These are phyloP conservation scores for Biston betularia DNA, from an alignment of 2,888 invertebrate species.

Conservation along the genomic window DNA sequence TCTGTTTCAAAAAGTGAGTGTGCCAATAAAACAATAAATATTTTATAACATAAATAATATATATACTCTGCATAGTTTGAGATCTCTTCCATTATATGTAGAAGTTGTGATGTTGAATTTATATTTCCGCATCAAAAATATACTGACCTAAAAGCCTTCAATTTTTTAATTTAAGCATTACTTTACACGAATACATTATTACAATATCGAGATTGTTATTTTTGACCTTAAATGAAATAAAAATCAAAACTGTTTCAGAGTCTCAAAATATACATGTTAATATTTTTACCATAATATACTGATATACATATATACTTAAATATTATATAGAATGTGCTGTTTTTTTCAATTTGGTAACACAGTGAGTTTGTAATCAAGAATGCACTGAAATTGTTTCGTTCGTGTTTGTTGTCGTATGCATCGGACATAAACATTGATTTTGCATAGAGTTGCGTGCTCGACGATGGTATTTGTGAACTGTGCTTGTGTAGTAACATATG, in stretches of 20 bases:
- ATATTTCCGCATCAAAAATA: too few species aligned
- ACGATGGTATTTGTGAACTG: slow-evolving; percentile 36
- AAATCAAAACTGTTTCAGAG: not conserved
- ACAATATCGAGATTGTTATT: too few species aligned
- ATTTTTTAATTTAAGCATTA: too few species aligned
- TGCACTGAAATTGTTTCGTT: slow-evolving; percentile 13
- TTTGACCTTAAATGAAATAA: not conserved
- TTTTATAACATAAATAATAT: too few species aligned
- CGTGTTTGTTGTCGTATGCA: slow-evolving; percentile 32
- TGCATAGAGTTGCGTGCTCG: slow-evolving; percentile 43
- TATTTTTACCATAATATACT: not conserved
- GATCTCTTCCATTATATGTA: slow-evolving; percentile 37
- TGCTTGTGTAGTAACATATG: slow-evolving; percentile 40
- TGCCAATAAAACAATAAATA: slow-evolving; percentile 68
- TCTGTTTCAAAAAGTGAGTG: slow-evolving; percentile 87
- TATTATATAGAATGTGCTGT: slow-evolving; percentile 11
- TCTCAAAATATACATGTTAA: slow-evolving; percentile 8
- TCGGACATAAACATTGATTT: slow-evolving; percentile 44
- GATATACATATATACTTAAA: slow-evolving; percentile 9
- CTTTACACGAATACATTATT: too few species aligned
- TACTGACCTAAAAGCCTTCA: too few species aligned
- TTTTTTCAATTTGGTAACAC: slow-evolving; percentile 20
- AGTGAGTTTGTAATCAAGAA: slow-evolving; percentile 24
- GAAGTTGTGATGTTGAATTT: too few species aligned
- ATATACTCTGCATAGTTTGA: slow-evolving; percentile 22